Evolutionary conservation across 2,113 vertebrate genomes (phyloP).

Genomic region (Chaenocephalus aceratus): DNA sequence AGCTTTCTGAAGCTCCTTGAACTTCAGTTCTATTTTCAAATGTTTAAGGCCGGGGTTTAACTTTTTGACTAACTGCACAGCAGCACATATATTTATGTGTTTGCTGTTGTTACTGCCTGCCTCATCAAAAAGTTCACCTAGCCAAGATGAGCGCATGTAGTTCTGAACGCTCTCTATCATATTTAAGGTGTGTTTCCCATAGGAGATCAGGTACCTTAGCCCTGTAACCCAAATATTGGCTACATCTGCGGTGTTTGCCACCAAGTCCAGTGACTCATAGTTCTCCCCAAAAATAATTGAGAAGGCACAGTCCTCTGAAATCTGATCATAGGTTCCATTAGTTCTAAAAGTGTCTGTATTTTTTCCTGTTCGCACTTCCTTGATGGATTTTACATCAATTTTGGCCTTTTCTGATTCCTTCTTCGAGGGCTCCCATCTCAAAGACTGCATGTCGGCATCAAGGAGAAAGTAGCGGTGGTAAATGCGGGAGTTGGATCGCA

Average conservation of each 20-base stretch:
- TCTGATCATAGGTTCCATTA: slow-evolving; percentile 97
- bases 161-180: slow-evolving; percentile 97
- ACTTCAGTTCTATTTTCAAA: slow-evolving; percentile 95
- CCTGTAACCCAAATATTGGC: slow-evolving; percentile 99
- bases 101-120: slow-evolving; percentile 86
- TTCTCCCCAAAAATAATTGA: slow-evolving; percentile 97
- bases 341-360: slow-evolving; percentile 98
- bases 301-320: slow-evolving; percentile 97
- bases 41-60: slow-evolving; percentile 95
- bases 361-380: slow-evolving; percentile 96
- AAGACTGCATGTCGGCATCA: slow-evolving; percentile 97
- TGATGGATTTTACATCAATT: slow-evolving; percentile 96
- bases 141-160: slow-evolving; percentile 95
- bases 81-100: slow-evolving; percentile 88
- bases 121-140: slow-evolving; percentile 92
- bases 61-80: slow-evolving; percentile 94
- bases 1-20: slow-evolving; percentile 96
- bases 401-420: slow-evolving; percentile 98
- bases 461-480: slow-evolving; percentile 95
- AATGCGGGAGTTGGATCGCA: slow-evolving; percentile 94
- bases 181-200: slow-evolving; percentile 95
- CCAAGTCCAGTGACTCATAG: slow-evolving; percentile 96
- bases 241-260: slow-evolving; percentile 96
- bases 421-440: slow-evolving; percentile 97
- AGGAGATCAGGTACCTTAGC: slow-evolving; percentile 96